These are phyloP conservation scores for Sphaeridia pumilis DNA, from an alignment of 2,888 invertebrate genomes.

Conservation along the genomic window DNA sequence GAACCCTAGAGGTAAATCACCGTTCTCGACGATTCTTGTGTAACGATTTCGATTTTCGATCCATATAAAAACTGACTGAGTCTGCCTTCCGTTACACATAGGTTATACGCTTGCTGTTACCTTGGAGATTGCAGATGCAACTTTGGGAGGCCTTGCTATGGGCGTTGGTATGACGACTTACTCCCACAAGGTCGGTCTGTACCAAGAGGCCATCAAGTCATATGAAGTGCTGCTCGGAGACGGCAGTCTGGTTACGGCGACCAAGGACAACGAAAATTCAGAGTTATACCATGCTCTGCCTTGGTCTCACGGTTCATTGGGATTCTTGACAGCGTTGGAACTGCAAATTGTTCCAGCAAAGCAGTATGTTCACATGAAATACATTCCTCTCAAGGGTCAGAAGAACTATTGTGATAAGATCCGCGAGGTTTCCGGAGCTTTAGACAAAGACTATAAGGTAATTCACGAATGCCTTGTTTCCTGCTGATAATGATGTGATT, in stretches of 20 bases:
- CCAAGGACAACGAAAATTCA: slow-evolving; percentile 45
- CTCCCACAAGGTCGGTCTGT: slow-evolving; percentile 57
- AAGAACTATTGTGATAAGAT: slow-evolving; percentile 52
- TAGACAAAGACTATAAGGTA: slow-evolving; percentile 39
- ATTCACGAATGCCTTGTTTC: no score
- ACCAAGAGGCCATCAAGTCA: slow-evolving; percentile 53
- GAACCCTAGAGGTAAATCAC: slow-evolving; percentile 45
- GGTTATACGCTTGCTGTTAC: slow-evolving; percentile 56
- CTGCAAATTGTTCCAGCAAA: slow-evolving; percentile 51
- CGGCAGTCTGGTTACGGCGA: slow-evolving; percentile 50
- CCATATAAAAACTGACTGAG: background rate
- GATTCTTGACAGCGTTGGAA: slow-evolving; percentile 53
- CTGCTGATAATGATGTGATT: background rate
- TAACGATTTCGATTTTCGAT: background rate
- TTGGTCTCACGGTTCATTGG: slow-evolving; percentile 57
- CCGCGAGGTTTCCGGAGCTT: slow-evolving; percentile 50
- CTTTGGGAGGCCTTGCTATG: slow-evolving; percentile 55
- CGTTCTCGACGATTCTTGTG: background rate
- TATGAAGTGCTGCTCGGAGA: slow-evolving; percentile 55
- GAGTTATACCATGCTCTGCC: slow-evolving; percentile 52
- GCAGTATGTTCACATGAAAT: slow-evolving; percentile 53
- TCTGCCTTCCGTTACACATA: slow-evolving; percentile 8
- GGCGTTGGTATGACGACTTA: slow-evolving; percentile 64
- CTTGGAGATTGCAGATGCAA: slow-evolving; percentile 56
- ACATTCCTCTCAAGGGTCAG: slow-evolving; percentile 52